Base-by-base conservation (phyloP, 2,113 vertebrate genomes). In the Nematolebias whitei region DNA sequence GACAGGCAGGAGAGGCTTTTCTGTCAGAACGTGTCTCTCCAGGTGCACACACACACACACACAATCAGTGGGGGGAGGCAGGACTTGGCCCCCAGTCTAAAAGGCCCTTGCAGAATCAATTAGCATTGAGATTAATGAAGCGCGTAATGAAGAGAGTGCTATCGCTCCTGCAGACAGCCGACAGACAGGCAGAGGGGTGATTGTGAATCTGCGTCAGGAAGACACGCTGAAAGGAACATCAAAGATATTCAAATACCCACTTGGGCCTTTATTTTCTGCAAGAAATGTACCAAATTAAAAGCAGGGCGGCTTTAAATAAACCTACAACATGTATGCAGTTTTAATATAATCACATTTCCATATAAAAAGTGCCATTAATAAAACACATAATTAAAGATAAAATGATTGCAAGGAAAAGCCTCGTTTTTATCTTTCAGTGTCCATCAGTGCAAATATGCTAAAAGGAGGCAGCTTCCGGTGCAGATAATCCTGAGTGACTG, bases 91-190 rank as follows among this genome's bases (percentile, higher is more conserved):
- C 81, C 81, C 76, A 0, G 72, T 86, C 82, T 85, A 83, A 89
- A 88, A 88, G 85, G 72, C 79, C 83, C 78, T 80, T 53, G 53
- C 86, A 85, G 85, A 91, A 91, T 90, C 88, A 91, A 92, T 93
- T 93, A 91, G 85, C 85, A 92, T 91, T 90, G 89, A 88, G 91
- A 91, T 92, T 85, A 91, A 91, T 85, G 90, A 84, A 86, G 90
- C 86, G 71, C 66, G 83, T 85, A 92, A 87, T 89, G 80, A 90
- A 84, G 80, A 89, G 83, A 86, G 85, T 54, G 59, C 84, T 92
- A 92, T 91, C 89, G 83, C 66, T 74, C 29, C 71, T 63, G 83
- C 86, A 85, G 76, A 82, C 72, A 68, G 68, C 70, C 65, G 63
- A 67, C 80, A 81, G 81, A 82, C 85, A 78, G 85, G 76, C 77